These are phyloP conservation scores for Aeoliscus strigatus DNA, from an alignment of 2,797 vertebrate species.

Conservation along the genomic window DNA sequence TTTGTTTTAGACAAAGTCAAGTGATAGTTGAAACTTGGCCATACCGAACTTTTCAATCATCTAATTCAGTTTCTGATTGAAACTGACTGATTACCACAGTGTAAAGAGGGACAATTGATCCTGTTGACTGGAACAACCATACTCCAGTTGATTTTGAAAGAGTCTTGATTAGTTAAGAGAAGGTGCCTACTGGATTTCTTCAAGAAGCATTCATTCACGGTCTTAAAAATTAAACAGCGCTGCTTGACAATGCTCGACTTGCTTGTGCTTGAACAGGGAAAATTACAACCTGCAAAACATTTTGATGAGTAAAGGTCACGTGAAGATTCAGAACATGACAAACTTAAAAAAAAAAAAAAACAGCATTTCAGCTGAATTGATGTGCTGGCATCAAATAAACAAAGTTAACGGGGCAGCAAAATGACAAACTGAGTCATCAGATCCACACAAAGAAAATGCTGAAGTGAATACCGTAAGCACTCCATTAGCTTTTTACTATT, in stretches of 20 bases:
- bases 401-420: slow-evolving; percentile 6
- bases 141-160: slow-evolving; percentile 64
- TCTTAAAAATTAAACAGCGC: slow-evolving; percentile 12
- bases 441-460: slow-evolving; percentile 18
- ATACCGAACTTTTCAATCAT: slow-evolving; percentile 55
- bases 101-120: slow-evolving; percentile 47
- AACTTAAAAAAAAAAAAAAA: no score
- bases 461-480: slow-evolving; percentile 26
- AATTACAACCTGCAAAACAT: neutral
- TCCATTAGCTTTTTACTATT: slow-evolving; percentile 10
- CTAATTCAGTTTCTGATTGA: slow-evolving; percentile 51
- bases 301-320: neutral
- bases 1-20: slow-evolving; percentile 38
- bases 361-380: slow-evolving; percentile 16
- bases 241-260: neutral
- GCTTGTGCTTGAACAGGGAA: neutral
- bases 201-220: slow-evolving; percentile 3
- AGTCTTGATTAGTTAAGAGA: slow-evolving; percentile 52
- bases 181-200: neutral
- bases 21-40: slow-evolving; percentile 29
- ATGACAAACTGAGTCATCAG: slow-evolving; percentile 22
- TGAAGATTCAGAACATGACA: slow-evolving; percentile 2
- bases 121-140: slow-evolving; percentile 55
- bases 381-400: slow-evolving; percentile 16
- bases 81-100: slow-evolving; percentile 65